These are phyloP conservation scores for Drosophila tripunctata DNA, from an alignment of 2,888 invertebrate species.

Conservation along the genomic window DNA sequence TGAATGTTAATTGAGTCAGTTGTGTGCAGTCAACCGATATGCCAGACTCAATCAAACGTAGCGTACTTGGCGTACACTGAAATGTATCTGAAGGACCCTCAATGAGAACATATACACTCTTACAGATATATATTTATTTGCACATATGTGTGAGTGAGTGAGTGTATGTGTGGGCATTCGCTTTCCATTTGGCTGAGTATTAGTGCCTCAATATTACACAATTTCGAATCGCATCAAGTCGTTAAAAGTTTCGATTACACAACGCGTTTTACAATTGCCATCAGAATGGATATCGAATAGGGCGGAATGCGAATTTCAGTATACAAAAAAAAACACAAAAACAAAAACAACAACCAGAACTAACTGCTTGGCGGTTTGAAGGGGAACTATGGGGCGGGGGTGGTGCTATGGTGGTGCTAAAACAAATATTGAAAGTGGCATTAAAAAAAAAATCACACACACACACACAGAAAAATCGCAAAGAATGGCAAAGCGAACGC, in stretches of 20 bases:
- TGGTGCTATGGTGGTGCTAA: slow-evolving; percentile 39
- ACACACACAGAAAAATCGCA: neutral
- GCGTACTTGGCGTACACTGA: slow-evolving; percentile 53
- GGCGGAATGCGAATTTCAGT: slow-evolving; percentile 27
- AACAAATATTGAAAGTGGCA: slow-evolving; percentile 79
- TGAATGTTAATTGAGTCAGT: slow-evolving; percentile 29
- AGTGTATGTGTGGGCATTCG: slow-evolving; percentile 25
- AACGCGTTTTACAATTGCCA: slow-evolving; percentile 77
- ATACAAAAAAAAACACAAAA: slow-evolving; percentile 33
- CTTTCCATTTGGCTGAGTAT: slow-evolving; percentile 68
- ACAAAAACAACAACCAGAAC: slow-evolving; percentile 32
- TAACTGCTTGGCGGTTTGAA: slow-evolving; percentile 12
- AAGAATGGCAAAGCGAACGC: slow-evolving; percentile 37
- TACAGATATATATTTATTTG: slow-evolving; percentile 64
- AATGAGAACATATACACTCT: slow-evolving; percentile 25
- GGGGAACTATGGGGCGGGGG: neutral
- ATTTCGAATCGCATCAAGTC: slow-evolving; percentile 80
- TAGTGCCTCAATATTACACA: slow-evolving; percentile 77
- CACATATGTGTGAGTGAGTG: slow-evolving; percentile 38
- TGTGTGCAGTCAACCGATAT: slow-evolving; percentile 59
- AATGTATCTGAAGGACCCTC: slow-evolving; percentile 75
- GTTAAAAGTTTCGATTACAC: slow-evolving; percentile 81
- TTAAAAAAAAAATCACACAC: slow-evolving; percentile 47
- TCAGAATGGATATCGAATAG: slow-evolving; percentile 31
- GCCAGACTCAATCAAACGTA: slow-evolving; percentile 52